These are phyloP conservation scores for Rhogogaster chlorosoma DNA, from an alignment of 2,888 invertebrate species.

Conservation along the genomic window DNA sequence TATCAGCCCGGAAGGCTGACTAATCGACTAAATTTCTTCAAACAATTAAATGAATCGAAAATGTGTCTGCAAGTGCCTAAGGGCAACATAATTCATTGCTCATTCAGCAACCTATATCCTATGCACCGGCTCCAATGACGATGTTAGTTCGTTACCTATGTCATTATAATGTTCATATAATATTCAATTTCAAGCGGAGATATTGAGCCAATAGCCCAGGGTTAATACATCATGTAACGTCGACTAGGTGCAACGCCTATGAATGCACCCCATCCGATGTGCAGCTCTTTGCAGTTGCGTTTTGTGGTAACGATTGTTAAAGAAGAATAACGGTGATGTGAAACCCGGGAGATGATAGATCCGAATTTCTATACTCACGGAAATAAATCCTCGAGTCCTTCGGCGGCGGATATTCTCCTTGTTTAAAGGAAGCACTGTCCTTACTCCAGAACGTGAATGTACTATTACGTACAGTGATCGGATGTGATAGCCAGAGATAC, in stretches of 20 bases:
- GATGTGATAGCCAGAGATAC: not conserved
- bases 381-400: not conserved
- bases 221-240: constrained; percentile 10
- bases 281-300: not conserved
- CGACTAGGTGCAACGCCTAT: not conserved
- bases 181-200: not conserved
- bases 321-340: not conserved
- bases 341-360: not conserved
- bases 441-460: not conserved
- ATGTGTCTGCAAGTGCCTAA: not conserved
- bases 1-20: not conserved
- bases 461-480: not conserved
- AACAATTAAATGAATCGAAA: not conserved
- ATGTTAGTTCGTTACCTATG: not conserved
- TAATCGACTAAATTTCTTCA: not conserved
- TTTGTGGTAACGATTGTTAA: not conserved
- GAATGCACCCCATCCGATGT: not conserved
- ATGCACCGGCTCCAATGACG: not conserved
- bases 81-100: constrained; percentile 16
- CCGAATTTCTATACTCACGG: not conserved
- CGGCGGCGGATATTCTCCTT: not conserved
- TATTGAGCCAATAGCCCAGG: not conserved
- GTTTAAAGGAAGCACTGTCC: not conserved
- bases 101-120: not conserved
- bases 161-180: too few relatives aligned